A percentile compares a stretch with the other conserved stretches of the same genome.
phyloP scores from a whole-genome alignment of 1,140 invertebrate genomes.

The Trypoxylus dichotomus region DNA sequence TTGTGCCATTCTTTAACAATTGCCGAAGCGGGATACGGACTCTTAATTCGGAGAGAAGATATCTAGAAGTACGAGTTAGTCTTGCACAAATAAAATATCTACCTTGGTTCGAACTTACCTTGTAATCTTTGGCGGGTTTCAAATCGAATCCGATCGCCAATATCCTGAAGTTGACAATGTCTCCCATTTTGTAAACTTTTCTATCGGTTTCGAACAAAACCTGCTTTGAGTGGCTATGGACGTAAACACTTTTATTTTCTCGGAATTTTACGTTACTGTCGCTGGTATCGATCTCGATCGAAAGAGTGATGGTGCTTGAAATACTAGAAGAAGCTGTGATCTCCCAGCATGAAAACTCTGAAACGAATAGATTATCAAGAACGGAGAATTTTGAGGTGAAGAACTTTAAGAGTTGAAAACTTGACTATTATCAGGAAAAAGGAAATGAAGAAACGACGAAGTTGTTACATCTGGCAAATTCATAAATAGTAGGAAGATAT shows the following conservation, averaged over 20 bases:
- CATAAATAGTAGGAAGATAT: too few species aligned
- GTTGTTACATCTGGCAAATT: too few species aligned
- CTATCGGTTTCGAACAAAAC: slow-evolving; percentile 55
- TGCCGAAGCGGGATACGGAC: background rate
- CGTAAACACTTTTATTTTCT: background rate
- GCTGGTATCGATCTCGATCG: background rate
- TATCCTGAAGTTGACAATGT: slow-evolving; percentile 60
- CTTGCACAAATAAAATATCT: too few species aligned
- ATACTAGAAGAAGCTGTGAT: background rate
- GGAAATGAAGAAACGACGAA: too few species aligned
- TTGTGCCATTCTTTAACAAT: slow-evolving; percentile 58
- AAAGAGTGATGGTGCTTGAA: too few species aligned
- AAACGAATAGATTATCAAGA: background rate
- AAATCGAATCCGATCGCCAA: slow-evolving; percentile 58
- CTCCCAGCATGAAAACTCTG: background rate
- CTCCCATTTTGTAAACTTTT: slow-evolving; percentile 66
- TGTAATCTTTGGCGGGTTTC: slow-evolving; percentile 36
- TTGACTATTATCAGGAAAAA: too few species aligned
- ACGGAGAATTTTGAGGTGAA: background rate
- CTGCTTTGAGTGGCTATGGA: background rate
- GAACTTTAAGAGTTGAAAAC: background rate
- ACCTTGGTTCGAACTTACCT: too few species aligned
- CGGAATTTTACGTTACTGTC: background rate
- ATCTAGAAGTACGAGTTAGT: background rate
- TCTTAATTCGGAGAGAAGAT: background rate